These are phyloP conservation scores for Aromia moschata DNA, from an alignment of 2,888 invertebrate genomes.

Conservation along the genomic window DNA sequence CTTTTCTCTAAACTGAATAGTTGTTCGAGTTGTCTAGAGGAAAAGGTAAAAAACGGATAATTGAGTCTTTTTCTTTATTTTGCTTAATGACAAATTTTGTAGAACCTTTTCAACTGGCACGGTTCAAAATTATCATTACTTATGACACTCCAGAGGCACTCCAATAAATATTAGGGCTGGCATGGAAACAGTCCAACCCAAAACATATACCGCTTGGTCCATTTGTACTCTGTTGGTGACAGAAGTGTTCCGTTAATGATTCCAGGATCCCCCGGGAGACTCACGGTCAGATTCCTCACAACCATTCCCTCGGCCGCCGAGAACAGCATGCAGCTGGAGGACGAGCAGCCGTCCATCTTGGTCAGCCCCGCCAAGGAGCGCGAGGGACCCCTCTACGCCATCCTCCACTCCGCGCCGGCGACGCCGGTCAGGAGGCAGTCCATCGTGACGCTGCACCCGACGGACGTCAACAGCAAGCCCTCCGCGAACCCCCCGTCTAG, in stretches of 20 bases:
- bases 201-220: too few species aligned
- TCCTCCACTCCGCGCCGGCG: slow-evolving; percentile 56
- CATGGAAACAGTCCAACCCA: too few species aligned
- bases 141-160: too few species aligned
- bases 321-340: slow-evolving; percentile 74
- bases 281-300: slow-evolving; percentile 70
- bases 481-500: slow-evolving; percentile 43
- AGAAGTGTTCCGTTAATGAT: too few species aligned
- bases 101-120: too few species aligned
- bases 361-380: slow-evolving; percentile 58
- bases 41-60: too few species aligned
- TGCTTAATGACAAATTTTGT: neutral
- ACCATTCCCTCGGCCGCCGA: slow-evolving; percentile 81
- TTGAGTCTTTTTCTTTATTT: too few species aligned
- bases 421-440: slow-evolving; percentile 57
- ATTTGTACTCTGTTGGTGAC: too few species aligned
- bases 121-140: too few species aligned
- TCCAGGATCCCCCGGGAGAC: slow-evolving; percentile 64
- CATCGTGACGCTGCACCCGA: slow-evolving; percentile 61
- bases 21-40: too few species aligned
- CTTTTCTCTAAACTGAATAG: too few species aligned
- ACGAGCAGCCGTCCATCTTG: slow-evolving; percentile 63
- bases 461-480: slow-evolving; percentile 48
- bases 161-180: too few species aligned
- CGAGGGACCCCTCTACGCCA: slow-evolving; percentile 60